Percentiles rank a stretch among this genome's conserved stretches.
Conservation (phyloP, 2,113 vertebrate genomes). For the Rhinopithecus roxellana region DNA sequence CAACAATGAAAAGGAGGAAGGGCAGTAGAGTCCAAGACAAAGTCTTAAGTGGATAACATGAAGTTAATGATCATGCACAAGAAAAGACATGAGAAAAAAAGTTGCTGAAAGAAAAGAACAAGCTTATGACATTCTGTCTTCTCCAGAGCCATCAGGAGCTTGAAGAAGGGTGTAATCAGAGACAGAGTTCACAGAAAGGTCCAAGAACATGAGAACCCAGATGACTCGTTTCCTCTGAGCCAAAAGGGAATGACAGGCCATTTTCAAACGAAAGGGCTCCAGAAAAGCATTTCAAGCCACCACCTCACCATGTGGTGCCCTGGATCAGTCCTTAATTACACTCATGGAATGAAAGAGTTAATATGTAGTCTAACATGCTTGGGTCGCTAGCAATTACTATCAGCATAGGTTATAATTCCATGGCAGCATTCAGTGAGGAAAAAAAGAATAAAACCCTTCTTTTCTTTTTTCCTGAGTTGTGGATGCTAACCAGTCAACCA, state of each 20-base stretch:
- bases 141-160: not conserved
- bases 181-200: slow-evolving; percentile 23
- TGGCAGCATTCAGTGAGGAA: not conserved
- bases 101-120: not conserved
- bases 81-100: not conserved
- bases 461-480: slow-evolving; percentile 40
- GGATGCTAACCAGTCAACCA: slow-evolving; percentile 69
- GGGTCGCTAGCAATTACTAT: slow-evolving; percentile 18
- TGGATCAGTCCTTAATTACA: not conserved
- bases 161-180: not conserved
- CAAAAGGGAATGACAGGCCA: slow-evolving; percentile 37
- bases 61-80: not conserved
- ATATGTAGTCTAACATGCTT: not conserved
- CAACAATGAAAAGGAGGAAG: not conserved
- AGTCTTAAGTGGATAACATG: not conserved
- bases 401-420: slow-evolving; percentile 1
- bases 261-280: not conserved
- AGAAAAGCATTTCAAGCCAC: not conserved
- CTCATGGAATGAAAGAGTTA: not conserved
- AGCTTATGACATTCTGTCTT: not conserved
- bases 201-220: slow-evolving; percentile 33
- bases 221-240: not conserved
- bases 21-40: not conserved
- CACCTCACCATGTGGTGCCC: slow-evolving; percentile 61
- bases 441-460: slow-evolving; percentile 29